phyloP scores from a whole-genome alignment of 1,140 invertebrate genomes.

The Mactra quadrangularis region DNA sequence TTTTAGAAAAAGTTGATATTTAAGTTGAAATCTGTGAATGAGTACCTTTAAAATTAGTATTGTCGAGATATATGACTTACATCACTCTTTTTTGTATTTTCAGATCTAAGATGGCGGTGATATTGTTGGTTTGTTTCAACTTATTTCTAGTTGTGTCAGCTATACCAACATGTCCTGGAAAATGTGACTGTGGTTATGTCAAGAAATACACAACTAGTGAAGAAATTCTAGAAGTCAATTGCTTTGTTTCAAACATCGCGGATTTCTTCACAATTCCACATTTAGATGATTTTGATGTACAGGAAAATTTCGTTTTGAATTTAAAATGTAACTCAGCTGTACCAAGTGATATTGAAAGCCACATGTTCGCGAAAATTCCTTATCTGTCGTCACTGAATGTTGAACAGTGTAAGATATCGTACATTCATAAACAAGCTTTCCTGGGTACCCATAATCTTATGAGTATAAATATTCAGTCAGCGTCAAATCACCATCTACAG shows the following conservation, averaged over 20 bases:
- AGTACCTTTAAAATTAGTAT: too few relatives aligned
- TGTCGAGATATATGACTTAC: too few relatives aligned
- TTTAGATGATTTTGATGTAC: not conserved
- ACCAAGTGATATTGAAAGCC: slow-evolving; percentile 12
- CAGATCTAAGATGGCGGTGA: not conserved
- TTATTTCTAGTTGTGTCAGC: not conserved
- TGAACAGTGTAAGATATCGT: slow-evolving; percentile 39
- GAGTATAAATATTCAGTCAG: not conserved
- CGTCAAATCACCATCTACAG: slow-evolving; percentile 32
- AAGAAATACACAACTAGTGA: not conserved
- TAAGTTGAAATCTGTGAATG: too few relatives aligned
- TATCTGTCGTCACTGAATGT: slow-evolving; percentile 7
- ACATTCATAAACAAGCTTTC: slow-evolving; percentile 41
- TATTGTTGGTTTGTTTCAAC: not conserved
- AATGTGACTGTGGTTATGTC: slow-evolving; percentile 46
- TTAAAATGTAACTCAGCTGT: slow-evolving; percentile 20
- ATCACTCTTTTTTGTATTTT: too few relatives aligned
- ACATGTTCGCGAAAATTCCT: slow-evolving; percentile 21
- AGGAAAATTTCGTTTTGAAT: slow-evolving; percentile 15
- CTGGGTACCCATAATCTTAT: not conserved
- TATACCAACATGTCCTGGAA: slow-evolving; percentile 24
- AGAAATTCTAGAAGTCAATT: slow-evolving; percentile 18
- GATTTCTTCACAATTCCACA: slow-evolving; percentile 31
- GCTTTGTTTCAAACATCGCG: slow-evolving; percentile 39
- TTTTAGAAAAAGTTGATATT: too few relatives aligned